Base-by-base conservation (phyloP, 2,888 invertebrate genomes). In the Drosophila atroscutellata region DNA sequence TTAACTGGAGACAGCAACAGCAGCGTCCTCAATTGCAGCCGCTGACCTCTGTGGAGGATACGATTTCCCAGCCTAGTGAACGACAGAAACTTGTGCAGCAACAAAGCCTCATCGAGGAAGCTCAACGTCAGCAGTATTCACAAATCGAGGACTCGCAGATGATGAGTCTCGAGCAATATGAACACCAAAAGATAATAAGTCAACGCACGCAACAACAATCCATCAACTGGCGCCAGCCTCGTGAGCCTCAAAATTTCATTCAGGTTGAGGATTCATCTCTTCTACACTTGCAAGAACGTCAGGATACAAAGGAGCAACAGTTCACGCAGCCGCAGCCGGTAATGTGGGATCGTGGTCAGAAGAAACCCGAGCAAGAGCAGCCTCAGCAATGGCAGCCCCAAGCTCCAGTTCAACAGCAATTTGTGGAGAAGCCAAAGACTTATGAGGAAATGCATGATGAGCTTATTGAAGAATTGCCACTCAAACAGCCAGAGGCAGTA, bases 341-440 rank as follows among this genome's bases (percentile, higher is more conserved):
- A 1, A 81, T 87, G 77, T 93, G 94, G 93, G 93, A 92, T 32
- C 91, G 92, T 18, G 93, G 93, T 2, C 92, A 91, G 62, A 92
- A 91, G 62, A 90, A 89, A 51, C 89, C 90, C 0, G 66, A 88
- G 32, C 80, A 78, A 26, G 63, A 65, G 2, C 68, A 42, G 20
- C 30, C 77, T 9, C 56, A 64, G 39, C 62, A 68, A 42, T 36
- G 52, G 20, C 74, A 72, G 26, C 67, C 76, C 0, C 78, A 83
- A 39, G 51, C 58, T 4, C 69, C 75, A 26, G 9, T 26, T 24
- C 70, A 69, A 6, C 57, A 78, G 11, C 60, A 73, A 32, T 72
- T 66, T 20, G 75, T 72, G 8, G 80, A 83, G 20, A 80, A 76
- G 26, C 82, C 80, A 5, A 75, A 71, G 45, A 68, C 87, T 0